Percentiles rank a stretch among this genome's conserved stretches.
phyloP scores from a whole-genome alignment of 2,797 vertebrate species.

The Crypturellus tataupa region DNA sequence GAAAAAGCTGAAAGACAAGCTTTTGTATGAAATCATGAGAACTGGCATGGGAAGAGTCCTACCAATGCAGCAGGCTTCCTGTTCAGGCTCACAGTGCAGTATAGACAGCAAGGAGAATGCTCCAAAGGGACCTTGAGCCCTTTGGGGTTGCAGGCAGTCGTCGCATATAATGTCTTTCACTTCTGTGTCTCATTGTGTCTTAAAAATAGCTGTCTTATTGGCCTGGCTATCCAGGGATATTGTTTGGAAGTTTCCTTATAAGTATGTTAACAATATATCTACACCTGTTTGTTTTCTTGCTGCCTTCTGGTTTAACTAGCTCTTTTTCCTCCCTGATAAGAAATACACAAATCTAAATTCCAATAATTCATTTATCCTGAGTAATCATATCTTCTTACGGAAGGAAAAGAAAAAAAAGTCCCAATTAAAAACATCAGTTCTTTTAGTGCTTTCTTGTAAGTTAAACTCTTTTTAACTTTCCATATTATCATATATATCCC shows the following conservation, averaged over 20 bases:
- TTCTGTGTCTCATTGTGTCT: not conserved
- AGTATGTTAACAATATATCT: not conserved
- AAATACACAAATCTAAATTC: not conserved
- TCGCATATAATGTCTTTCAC: not conserved
- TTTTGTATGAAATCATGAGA: not conserved
- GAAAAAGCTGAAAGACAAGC: not conserved
- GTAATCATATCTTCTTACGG: not conserved
- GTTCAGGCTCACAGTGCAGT: not conserved
- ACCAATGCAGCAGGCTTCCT: not conserved
- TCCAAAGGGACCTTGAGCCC: not conserved
- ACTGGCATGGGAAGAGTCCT: not conserved
- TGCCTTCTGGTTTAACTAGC: not conserved
- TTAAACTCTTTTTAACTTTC: not conserved
- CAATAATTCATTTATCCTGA: not conserved
- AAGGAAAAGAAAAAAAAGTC: not conserved
- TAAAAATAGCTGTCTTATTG: not conserved
- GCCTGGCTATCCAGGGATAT: not conserved
- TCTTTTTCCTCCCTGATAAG: not conserved
- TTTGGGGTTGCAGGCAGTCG: fast-evolving
- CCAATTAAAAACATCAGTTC: not conserved
- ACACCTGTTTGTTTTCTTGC: not conserved
- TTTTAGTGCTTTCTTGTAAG: not conserved
- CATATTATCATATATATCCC: not conserved
- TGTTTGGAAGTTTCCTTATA: not conserved
- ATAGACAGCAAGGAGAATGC: not conserved